Evolutionary conservation across 1,140 invertebrate genomes (phyloP).

Genomic region (Achatina immaculata): DNA sequence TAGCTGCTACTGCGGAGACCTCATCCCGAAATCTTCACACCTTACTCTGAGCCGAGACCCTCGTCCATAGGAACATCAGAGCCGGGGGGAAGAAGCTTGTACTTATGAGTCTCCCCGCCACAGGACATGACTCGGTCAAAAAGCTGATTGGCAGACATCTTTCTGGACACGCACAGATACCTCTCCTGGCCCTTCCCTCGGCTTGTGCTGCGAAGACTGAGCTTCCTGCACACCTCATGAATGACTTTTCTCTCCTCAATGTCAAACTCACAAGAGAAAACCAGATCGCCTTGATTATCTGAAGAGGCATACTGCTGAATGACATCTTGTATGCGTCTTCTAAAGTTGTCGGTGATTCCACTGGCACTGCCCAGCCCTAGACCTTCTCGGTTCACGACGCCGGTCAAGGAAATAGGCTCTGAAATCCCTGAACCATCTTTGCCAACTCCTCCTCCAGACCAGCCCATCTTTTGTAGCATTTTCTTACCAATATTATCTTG

Average conservation of each 20-base stretch:
- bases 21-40: no score
- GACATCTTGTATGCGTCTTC: constrained; percentile 46
- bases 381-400: constrained; percentile 60
- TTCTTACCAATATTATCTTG: constrained; percentile 77
- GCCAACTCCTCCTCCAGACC: constrained; percentile 83
- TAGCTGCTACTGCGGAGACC: no score
- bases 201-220: constrained; percentile 75
- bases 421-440: constrained; percentile 78
- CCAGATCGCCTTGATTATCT: constrained; percentile 72
- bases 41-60: no score
- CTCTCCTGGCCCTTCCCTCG: constrained; percentile 73
- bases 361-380: constrained; percentile 50
- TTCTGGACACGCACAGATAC: constrained; percentile 73
- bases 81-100: constrained; percentile 68
- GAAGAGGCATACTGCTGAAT: constrained; percentile 58
- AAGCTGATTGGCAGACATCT: constrained; percentile 61
- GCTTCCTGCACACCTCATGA: constrained; percentile 72
- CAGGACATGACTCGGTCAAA: constrained; percentile 63
- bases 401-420: constrained; percentile 73
- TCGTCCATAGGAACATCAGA: no score
- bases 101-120: constrained; percentile 69
- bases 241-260: constrained; percentile 80
- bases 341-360: constrained; percentile 53
- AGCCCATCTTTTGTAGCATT: constrained; percentile 85
- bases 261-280: constrained; percentile 80